A percentile compares a stretch with the other conserved stretches of the same genome.
Evolutionary conservation across 2,797 vertebrate genomes (phyloP).

Genomic region (Antrozous pallidus): DNA sequence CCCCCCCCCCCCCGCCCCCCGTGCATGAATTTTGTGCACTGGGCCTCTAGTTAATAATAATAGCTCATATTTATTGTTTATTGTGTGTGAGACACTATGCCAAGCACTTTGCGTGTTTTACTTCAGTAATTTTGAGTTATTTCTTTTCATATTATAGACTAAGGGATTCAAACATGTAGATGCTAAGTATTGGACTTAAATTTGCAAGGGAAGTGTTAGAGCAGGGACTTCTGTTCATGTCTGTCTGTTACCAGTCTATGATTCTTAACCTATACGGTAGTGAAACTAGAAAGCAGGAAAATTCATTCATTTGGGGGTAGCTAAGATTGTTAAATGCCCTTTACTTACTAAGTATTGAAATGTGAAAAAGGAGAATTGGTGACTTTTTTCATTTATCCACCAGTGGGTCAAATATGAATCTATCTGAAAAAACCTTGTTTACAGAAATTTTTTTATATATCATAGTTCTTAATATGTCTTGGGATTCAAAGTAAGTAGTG

Average conservation of each 20-base stretch:
- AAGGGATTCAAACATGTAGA: background rate
- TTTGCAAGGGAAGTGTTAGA: background rate
- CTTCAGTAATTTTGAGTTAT: background rate
- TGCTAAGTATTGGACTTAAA: background rate
- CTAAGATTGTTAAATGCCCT: background rate
- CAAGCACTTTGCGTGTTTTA: background rate
- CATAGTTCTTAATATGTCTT: background rate
- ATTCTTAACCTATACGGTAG: background rate
- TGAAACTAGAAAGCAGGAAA: background rate
- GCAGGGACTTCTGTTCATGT: background rate
- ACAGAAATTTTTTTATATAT: background rate
- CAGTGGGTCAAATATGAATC: background rate
- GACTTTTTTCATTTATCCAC: background rate
- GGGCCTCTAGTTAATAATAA: background rate
- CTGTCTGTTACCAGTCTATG: background rate
- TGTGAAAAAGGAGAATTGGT: background rate
- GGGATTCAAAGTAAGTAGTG: background rate
- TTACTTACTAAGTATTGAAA: background rate
- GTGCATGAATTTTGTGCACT: no score
- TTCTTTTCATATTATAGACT: conserved; percentile 7
- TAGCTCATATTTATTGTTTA: background rate
- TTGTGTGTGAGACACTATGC: background rate
- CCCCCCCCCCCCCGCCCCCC: no score
- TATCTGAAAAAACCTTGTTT: background rate
- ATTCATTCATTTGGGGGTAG: background rate